These are phyloP conservation scores for Myotis lucifugus DNA, from an alignment of 2,113 vertebrate genomes.

Conservation along the genomic window DNA sequence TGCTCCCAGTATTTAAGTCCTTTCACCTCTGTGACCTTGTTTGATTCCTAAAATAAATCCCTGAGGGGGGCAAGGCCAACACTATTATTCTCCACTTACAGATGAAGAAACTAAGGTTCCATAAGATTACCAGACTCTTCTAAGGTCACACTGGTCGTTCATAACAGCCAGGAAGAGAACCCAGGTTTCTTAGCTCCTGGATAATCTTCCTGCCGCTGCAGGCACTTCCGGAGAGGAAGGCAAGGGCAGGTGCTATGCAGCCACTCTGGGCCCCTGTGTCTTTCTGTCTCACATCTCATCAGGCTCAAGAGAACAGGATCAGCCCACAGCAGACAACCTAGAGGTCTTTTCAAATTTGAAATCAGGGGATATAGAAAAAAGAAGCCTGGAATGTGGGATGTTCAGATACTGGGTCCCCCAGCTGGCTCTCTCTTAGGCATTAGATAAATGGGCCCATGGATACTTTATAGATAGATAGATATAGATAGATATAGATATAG, in stretches of 20 bases:
- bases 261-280: not conserved
- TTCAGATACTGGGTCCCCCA: not conserved
- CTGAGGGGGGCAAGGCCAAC: not conserved
- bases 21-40: not conserved
- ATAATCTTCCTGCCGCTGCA: not conserved
- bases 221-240: not conserved
- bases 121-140: not conserved
- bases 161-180: not conserved
- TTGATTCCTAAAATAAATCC: not conserved
- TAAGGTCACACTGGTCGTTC: not conserved
- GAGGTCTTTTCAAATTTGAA: conserved; percentile 8
- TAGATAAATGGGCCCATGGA: not conserved
- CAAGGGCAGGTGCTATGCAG: not conserved
- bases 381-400: not conserved
- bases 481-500: no score
- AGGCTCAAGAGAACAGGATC: conserved; percentile 8
- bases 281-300: not conserved
- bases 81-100: not conserved
- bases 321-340: not conserved
- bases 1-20: not conserved
- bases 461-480: no score
- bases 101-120: not conserved
- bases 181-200: not conserved
- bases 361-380: not conserved
- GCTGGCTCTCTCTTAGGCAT: not conserved